Evolutionary conservation across 1,140 invertebrate species (phyloP).

Genomic region (Charaxes varanes): DNA sequence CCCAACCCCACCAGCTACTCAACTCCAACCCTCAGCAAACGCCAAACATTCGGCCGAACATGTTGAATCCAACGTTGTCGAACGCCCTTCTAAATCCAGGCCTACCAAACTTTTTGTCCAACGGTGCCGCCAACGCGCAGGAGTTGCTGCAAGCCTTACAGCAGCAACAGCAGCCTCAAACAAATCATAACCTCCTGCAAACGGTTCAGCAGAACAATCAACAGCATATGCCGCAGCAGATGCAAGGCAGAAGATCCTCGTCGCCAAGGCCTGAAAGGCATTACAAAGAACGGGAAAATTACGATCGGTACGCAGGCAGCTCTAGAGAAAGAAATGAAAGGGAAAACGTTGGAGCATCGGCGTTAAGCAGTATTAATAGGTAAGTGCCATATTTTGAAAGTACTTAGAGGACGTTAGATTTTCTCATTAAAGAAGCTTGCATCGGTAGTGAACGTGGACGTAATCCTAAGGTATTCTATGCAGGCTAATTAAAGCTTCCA

Average conservation of each 20-base stretch:
- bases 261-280: slow-evolving; percentile 63
- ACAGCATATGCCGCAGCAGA: slow-evolving; percentile 46
- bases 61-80: slow-evolving; percentile 69
- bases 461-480: no score
- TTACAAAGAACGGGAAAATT: slow-evolving; percentile 70
- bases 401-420: background rate
- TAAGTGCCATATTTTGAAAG: slow-evolving; percentile 28
- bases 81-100: slow-evolving; percentile 77
- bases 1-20: slow-evolving; percentile 78
- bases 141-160: slow-evolving; percentile 79
- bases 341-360: slow-evolving; percentile 51
- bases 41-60: slow-evolving; percentile 74
- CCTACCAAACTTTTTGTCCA: slow-evolving; percentile 81
- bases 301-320: slow-evolving; percentile 50
- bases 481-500: no score
- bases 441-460: no score
- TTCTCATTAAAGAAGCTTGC: background rate
- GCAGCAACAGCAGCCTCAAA: slow-evolving; percentile 55
- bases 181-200: slow-evolving; percentile 62
- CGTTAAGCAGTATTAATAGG: slow-evolving; percentile 72
- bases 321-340: slow-evolving; percentile 64
- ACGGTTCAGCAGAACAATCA: slow-evolving; percentile 63
- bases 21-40: slow-evolving; percentile 60
- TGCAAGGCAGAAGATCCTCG: slow-evolving; percentile 56
- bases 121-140: slow-evolving; percentile 78